These are phyloP conservation scores for Triplophysa yarkandensis DNA, from an alignment of 2,797 vertebrate species.

Conservation along the genomic window DNA sequence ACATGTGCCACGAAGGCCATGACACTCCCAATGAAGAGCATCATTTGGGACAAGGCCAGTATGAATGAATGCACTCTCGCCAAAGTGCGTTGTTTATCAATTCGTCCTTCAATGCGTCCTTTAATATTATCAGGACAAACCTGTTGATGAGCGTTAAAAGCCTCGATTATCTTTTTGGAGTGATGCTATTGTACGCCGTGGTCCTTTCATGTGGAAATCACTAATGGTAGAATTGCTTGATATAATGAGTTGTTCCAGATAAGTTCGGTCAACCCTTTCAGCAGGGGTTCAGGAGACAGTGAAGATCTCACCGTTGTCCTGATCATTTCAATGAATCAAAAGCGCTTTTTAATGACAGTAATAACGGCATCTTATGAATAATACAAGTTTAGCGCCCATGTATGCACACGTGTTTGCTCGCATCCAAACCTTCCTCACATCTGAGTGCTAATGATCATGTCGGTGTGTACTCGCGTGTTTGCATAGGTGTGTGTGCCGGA, in stretches of 20 bases:
- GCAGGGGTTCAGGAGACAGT: slow-evolving; percentile 14
- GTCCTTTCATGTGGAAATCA: slow-evolving; percentile 22
- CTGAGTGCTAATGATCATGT: slow-evolving; percentile 36
- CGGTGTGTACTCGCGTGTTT: neutral
- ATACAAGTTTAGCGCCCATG: slow-evolving; percentile 33
- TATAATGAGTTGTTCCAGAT: slow-evolving; percentile 40
- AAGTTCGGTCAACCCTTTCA: slow-evolving; percentile 35
- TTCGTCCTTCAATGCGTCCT: neutral
- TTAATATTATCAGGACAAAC: slow-evolving; percentile 10
- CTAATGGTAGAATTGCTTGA: slow-evolving; percentile 2
- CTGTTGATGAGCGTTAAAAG: slow-evolving; percentile 9
- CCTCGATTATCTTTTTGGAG: neutral
- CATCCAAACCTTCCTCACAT: slow-evolving; percentile 24
- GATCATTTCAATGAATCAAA: slow-evolving; percentile 46
- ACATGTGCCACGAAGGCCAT: neutral
- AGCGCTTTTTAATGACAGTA: slow-evolving; percentile 32
- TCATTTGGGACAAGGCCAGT: neutral
- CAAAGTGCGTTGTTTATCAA: neutral
- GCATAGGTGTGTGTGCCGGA: neutral
- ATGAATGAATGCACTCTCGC: neutral
- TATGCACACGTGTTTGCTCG: neutral
- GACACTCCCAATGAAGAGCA: neutral
- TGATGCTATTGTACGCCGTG: neutral
- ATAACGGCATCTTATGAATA: slow-evolving; percentile 36
- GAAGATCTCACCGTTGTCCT: slow-evolving; percentile 23